Percentiles rank a stretch among this genome's conserved stretches.
These are phyloP conservation scores for Biston betularia DNA, from an alignment of 2,888 invertebrate genomes.

Conservation along the genomic window DNA sequence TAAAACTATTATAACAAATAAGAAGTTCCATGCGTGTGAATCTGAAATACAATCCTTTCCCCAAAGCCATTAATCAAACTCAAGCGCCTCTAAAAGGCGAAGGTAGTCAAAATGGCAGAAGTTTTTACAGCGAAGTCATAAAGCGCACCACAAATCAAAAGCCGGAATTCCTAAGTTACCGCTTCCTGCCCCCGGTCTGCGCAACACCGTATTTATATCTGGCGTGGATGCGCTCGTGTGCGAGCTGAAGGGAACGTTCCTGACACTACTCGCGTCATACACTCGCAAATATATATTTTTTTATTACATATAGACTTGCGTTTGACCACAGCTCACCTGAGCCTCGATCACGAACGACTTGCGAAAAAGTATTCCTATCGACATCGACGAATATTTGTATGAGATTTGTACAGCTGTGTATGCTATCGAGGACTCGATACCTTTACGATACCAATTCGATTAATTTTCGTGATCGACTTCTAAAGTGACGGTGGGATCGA, in stretches of 20 bases:
- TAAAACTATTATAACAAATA: too few species aligned
- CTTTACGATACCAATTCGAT: too few species aligned
- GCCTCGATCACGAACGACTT: too few species aligned
- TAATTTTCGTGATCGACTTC: too few species aligned
- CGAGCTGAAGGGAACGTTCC: constrained; percentile 13
- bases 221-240: constrained; percentile 29
- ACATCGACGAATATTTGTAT: too few species aligned
- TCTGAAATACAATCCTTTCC: constrained; percentile 11
- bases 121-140: constrained; percentile 41
- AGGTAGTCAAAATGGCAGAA: constrained; percentile 27
- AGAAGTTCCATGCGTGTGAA: background rate
- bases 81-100: constrained; percentile 30
- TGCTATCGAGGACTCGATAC: too few species aligned
- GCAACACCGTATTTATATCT: constrained; percentile 55
- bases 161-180: constrained; percentile 87
- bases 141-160: constrained; percentile 85
- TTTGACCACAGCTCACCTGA: too few species aligned
- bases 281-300: too few species aligned
- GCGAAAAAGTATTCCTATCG: too few species aligned
- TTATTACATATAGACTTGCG: too few species aligned
- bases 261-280: background rate
- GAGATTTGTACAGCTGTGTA: too few species aligned
- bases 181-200: constrained; percentile 53
- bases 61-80: constrained; percentile 9
- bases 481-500: too few species aligned